These are phyloP conservation scores for Macrosteles quadrilineatus DNA, from an alignment of 1,140 invertebrate species.

Conservation along the genomic window DNA sequence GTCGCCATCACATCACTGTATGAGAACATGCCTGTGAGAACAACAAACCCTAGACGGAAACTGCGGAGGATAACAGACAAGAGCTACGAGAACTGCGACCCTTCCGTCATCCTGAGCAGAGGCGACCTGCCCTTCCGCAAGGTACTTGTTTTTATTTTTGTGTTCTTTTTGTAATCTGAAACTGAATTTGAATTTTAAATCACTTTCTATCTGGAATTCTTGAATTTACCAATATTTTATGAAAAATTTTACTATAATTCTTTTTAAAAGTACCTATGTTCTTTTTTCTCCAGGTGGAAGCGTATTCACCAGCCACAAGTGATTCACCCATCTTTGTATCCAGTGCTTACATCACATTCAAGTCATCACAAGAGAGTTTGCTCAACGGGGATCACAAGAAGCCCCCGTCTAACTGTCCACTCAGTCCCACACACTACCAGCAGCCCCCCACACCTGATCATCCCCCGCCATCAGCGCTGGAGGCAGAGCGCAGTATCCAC, in stretches of 20 bases:
- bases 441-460: constrained; percentile 94
- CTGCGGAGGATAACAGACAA: constrained; percentile 58
- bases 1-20: constrained; percentile 71
- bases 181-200: no score
- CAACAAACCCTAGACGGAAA: constrained; percentile 71
- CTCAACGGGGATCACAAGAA: constrained; percentile 55
- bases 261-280: no score
- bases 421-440: constrained; percentile 84
- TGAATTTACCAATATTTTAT: no score
- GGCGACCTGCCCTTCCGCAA: constrained; percentile 55
- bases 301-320: constrained; percentile 44
- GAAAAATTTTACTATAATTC: no score
- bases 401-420: constrained; percentile 47
- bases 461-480: constrained; percentile 88
- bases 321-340: constrained; percentile 54
- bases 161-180: background rate
- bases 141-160: constrained; percentile 36
- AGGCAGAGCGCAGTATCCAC: constrained; percentile 87
- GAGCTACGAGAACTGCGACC: constrained; percentile 61
- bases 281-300: constrained; percentile 24
- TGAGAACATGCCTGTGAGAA: constrained; percentile 69
- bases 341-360: constrained; percentile 60
- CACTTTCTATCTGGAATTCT: no score
- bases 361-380: constrained; percentile 64
- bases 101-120: constrained; percentile 50